Percentiles rank a stretch among this genome's conserved stretches.
Evolutionary conservation across 2,113 vertebrate genomes (phyloP).

Genomic region (Dromas ardeola): DNA sequence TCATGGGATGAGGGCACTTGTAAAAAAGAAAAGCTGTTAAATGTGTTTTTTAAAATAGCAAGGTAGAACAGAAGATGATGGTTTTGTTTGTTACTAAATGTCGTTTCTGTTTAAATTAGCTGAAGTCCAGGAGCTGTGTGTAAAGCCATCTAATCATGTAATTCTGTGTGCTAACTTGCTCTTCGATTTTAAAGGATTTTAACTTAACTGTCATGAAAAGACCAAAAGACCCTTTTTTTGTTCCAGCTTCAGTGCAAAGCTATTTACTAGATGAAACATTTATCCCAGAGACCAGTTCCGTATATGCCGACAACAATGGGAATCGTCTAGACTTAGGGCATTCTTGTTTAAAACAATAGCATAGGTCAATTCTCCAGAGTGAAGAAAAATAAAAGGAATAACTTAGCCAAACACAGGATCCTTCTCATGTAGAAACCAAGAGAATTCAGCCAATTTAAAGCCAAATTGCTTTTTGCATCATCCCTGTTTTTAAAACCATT

Average conservation of each 20-base stretch:
- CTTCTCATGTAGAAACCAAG: neutral
- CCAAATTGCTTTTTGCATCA: neutral
- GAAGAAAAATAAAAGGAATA: neutral
- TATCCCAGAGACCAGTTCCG: neutral
- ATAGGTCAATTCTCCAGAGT: neutral
- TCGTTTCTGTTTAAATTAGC: neutral
- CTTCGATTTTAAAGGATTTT: neutral
- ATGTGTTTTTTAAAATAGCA: neutral
- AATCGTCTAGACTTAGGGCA: neutral
- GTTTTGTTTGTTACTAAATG: neutral
- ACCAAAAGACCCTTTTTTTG: neutral
- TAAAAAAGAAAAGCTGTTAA: neutral
- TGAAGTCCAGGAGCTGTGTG: neutral
- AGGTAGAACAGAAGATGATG: neutral
- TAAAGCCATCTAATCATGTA: neutral
- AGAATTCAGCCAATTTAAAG: neutral
- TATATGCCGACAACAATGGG: neutral
- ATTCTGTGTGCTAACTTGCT: neutral
- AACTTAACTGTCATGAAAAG: neutral
- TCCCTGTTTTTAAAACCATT: neutral
- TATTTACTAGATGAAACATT: neutral
- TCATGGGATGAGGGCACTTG: neutral
- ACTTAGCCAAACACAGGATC: neutral
- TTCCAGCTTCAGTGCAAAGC: neutral
- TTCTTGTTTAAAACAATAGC: neutral